Base-by-base conservation (phyloP, 2,797 vertebrate species). In the Octomys mimax region DNA sequence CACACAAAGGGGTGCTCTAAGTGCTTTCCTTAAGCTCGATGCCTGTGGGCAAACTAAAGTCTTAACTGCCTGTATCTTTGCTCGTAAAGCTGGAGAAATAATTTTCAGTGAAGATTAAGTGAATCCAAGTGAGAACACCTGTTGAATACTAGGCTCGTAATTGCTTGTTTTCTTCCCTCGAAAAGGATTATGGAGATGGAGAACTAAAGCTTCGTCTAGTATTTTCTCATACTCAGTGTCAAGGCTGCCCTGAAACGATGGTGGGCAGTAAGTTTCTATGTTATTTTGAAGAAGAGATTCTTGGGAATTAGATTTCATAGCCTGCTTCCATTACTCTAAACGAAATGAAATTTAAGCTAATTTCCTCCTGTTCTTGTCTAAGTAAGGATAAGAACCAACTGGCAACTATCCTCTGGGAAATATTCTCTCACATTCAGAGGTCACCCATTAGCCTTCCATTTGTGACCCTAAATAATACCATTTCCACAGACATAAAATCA, bases 301-400 rank as follows among this genome's bases (percentile, higher is more conserved):
- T 79, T 84, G 61, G 93, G 97, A 96, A 94, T 98, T 97, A 96
- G 78, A 97, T 98, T 97, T 97, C 96, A 95, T 96, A 96, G 89
- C 90, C 96, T 94, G 87, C 59, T 95, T 86, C 93, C 92, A 97
- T 97, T 91, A 88, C 87, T 90, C 78, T 90, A 88, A 95, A 87
- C 57, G 73, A 91, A 97, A 91, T 94, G 97, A 96, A 98, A 98
- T 94, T 94, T 90, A 97, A 97, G 90, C 90, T 94, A 28, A 85
- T 93, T 91, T 90, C 89, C 93, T 93, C 84, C 94, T 95, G 87
- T 95, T 97, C 94, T 92, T 94, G 89, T 93, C 96, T 97, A 93
- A 97, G 90, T 18, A 92, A 94, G 68, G 96, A 97, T 95, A 80
- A 96, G 93, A 90, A 39, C 95, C 97, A 98, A 96, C 97, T 98